These are phyloP conservation scores for Sebastes matsubarae DNA, from an alignment of 2,797 vertebrate genomes.

Conservation along the genomic window DNA sequence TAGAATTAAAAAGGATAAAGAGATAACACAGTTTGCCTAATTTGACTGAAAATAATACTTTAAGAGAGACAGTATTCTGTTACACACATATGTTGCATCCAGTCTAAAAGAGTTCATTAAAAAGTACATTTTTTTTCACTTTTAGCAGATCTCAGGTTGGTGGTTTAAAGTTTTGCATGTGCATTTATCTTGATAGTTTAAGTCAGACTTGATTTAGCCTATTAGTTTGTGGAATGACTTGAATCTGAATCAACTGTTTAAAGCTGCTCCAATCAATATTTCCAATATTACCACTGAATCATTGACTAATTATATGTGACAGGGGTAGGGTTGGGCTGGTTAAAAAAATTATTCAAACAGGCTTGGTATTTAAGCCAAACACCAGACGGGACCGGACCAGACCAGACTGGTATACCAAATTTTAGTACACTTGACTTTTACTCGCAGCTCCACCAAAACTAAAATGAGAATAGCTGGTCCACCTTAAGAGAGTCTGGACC, in stretches of 20 bases:
- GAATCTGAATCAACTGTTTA: neutral
- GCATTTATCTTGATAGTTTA: neutral
- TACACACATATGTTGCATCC: neutral
- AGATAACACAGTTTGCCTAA: neutral
- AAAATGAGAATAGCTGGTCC: too few relatives aligned
- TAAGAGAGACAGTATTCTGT: neutral
- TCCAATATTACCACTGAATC: neutral
- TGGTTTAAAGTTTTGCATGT: neutral
- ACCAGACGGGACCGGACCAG: too few relatives aligned
- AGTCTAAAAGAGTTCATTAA: neutral
- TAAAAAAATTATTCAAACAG: too few relatives aligned
- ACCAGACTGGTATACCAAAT: rapidly evolving
- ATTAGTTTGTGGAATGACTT: neutral
- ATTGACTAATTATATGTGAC: neutral
- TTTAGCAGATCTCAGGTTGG: neutral
- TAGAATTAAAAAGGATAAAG: neutral
- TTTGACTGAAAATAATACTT: neutral
- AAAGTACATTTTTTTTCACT: neutral
- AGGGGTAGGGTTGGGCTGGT: neutral
- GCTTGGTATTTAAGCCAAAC: too few relatives aligned
- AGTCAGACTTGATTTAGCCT: neutral
- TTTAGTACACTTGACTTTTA: too few relatives aligned
- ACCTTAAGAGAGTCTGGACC: rapidly evolving
- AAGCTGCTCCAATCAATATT: neutral
- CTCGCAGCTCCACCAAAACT: too few relatives aligned